A percentile compares a stretch with the other conserved stretches of the same genome.
Evolutionary conservation across 2,888 invertebrate genomes (phyloP).

Genomic region (Sipha maydis): DNA sequence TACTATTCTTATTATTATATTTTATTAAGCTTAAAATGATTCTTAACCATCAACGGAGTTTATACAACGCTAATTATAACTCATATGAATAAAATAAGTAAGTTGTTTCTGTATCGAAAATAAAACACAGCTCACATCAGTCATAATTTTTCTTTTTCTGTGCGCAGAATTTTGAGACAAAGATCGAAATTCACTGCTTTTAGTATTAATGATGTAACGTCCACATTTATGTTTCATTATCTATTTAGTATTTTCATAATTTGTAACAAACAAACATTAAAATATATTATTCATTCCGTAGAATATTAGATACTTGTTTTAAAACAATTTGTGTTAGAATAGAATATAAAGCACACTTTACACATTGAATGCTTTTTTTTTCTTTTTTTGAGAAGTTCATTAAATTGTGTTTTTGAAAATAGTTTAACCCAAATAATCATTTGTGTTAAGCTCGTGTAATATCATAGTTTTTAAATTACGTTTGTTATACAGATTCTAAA

Average conservation of each 20-base stretch:
- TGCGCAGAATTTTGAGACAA: not conserved
- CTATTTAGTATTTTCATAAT: not conserved
- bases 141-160: too few relatives aligned
- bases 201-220: not conserved
- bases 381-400: not conserved
- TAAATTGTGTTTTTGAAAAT: constrained; percentile 24
- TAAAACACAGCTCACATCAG: too few relatives aligned
- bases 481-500: constrained; percentile 32
- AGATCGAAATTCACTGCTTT: not conserved
- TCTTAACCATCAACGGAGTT: too few relatives aligned
- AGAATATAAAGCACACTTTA: not conserved
- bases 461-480: constrained; percentile 28
- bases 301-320: not conserved
- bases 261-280: not conserved
- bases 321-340: not conserved
- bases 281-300: not conserved
- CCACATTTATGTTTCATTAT: not conserved
- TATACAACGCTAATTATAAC: too few relatives aligned
- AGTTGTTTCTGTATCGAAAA: too few relatives aligned
- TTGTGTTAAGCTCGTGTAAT: not conserved
- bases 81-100: too few relatives aligned
- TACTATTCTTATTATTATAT: too few relatives aligned
- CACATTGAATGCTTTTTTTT: not conserved
- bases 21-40: too few relatives aligned
- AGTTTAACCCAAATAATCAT: not conserved